phyloP scores from a whole-genome alignment of 2,113 vertebrate genomes.

The Rhinogobius similis region DNA sequence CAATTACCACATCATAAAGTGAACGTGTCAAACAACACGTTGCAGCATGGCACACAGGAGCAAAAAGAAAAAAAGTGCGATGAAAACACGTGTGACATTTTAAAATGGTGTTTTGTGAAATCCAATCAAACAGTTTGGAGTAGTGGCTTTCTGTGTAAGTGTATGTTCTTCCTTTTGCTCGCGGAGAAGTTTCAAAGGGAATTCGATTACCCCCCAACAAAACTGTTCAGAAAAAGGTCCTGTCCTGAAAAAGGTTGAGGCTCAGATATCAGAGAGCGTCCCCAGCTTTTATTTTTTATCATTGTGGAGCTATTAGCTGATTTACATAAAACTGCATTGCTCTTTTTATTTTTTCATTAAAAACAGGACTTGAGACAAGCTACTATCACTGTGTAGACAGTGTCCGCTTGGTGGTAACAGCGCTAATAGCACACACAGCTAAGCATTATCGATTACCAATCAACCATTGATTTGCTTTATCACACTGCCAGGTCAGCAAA shows the following conservation, averaged over 20 bases:
- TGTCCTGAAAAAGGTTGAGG: too few species aligned
- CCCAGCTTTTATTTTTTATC: too few species aligned
- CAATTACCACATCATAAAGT: slow-evolving; percentile 55
- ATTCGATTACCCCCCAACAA: neutral
- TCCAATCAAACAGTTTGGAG: neutral
- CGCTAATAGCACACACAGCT: neutral
- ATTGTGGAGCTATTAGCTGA: too few species aligned
- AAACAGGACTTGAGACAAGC: too few species aligned
- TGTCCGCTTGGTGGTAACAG: neutral
- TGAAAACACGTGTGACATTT: neutral
- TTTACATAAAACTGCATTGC: too few species aligned
- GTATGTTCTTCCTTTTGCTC: neutral
- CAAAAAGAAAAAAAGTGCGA: neutral
- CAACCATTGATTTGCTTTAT: neutral
- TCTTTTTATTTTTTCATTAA: too few species aligned
- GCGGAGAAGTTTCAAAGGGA: neutral
- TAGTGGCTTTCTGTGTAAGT: neutral
- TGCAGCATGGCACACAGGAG: neutral
- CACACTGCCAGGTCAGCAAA: neutral
- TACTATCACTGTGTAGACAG: neutral
- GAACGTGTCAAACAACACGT: slow-evolving; percentile 28
- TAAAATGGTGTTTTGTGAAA: neutral
- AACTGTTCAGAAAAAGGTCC: too few species aligned
- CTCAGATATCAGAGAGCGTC: too few species aligned
- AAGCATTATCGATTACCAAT: neutral